phyloP scores from a whole-genome alignment of 2,113 vertebrate species.

The Python bivittatus region DNA sequence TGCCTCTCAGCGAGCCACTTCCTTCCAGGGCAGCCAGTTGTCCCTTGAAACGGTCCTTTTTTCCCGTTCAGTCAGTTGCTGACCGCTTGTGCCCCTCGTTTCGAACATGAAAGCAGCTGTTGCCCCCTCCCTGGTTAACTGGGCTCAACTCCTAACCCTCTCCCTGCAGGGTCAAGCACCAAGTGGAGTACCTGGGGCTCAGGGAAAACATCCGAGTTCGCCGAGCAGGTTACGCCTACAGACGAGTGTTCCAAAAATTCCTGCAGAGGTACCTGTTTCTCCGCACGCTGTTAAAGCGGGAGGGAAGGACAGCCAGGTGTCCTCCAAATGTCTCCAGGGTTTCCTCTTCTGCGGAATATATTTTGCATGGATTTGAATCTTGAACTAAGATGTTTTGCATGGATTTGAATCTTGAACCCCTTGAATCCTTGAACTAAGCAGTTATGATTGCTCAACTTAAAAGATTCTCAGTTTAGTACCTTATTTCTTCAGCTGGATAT shows the following conservation, averaged over 20 bases:
- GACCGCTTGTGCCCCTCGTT: neutral
- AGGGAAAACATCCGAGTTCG: slow-evolving; percentile 97
- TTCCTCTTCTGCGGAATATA: neutral
- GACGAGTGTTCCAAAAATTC: slow-evolving; percentile 93
- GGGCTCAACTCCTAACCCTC: neutral
- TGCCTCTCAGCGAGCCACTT: neutral
- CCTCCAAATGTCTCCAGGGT: neutral
- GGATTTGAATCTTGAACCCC: too few species aligned
- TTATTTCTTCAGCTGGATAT: neutral
- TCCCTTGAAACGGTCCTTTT: neutral
- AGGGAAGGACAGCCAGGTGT: neutral
- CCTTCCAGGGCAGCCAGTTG: neutral
- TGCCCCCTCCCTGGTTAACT: too few species aligned
- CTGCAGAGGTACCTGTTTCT: slow-evolving; percentile 84
- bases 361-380: neutral
- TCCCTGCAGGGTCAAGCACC: slow-evolving; percentile 90
- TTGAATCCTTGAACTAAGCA: neutral
- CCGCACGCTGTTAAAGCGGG: neutral
- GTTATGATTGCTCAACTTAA: neutral
- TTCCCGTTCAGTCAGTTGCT: neutral
- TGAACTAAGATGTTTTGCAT: too few species aligned
- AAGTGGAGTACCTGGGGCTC: slow-evolving; percentile 95
- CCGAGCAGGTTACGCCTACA: slow-evolving; percentile 95
- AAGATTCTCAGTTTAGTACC: neutral
- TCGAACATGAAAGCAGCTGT: neutral